These are phyloP conservation scores for Actenoides hombroni DNA, from an alignment of 2,113 vertebrate genomes.

Conservation along the genomic window DNA sequence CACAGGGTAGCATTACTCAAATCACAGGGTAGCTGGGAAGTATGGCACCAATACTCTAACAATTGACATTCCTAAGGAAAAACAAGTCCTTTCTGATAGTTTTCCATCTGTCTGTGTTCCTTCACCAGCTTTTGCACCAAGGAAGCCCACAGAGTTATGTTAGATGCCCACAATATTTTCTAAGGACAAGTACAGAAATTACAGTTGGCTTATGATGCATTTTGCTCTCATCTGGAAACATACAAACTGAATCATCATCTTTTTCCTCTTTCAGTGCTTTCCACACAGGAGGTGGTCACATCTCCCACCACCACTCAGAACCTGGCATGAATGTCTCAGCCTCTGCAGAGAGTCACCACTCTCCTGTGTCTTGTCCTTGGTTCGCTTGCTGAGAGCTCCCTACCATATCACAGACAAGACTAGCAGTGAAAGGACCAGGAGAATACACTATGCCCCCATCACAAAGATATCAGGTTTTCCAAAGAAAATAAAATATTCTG, in stretches of 20 bases:
- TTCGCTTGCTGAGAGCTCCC: neutral
- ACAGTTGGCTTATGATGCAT: neutral
- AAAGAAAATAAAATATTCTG: neutral
- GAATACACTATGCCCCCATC: neutral
- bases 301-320: neutral
- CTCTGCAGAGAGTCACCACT: neutral
- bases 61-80: neutral
- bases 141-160: neutral
- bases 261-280: neutral
- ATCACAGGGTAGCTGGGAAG: neutral
- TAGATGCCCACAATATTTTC: neutral
- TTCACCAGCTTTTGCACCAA: neutral
- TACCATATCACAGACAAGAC: neutral
- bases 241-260: neutral
- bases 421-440: neutral
- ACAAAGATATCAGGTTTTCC: neutral
- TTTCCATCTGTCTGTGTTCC: conserved; percentile 33
- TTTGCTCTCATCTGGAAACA: neutral
- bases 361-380: neutral
- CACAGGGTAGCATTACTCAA: neutral
- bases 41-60: neutral
- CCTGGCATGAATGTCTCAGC: neutral
- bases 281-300: neutral
- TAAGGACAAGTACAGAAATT: neutral
- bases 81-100: neutral